phyloP scores from a whole-genome alignment of 2,797 vertebrate species.

The Spheniscus humboldti region DNA sequence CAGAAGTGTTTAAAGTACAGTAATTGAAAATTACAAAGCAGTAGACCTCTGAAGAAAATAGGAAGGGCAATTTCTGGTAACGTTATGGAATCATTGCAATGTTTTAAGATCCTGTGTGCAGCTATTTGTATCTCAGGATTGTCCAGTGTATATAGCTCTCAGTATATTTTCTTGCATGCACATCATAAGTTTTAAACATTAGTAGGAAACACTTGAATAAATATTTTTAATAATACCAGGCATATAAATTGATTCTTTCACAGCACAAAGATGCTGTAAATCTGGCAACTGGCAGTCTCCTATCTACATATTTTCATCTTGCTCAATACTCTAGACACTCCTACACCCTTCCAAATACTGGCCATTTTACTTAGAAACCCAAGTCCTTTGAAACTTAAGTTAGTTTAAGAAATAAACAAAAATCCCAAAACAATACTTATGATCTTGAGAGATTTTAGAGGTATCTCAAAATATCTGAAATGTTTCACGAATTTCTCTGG shows the following conservation, averaged over 20 bases:
- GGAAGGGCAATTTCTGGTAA: not conserved
- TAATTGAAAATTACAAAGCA: not conserved
- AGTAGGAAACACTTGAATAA: not conserved
- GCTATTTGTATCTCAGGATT: not conserved
- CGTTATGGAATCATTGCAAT: not conserved
- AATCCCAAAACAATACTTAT: not conserved
- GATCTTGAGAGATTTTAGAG: not conserved
- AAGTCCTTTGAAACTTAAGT: not conserved
- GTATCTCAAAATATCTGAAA: not conserved
- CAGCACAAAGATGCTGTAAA: not conserved
- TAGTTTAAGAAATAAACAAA: not conserved
- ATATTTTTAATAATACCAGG: not conserved
- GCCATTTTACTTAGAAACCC: not conserved
- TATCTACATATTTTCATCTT: not conserved
- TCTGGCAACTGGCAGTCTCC: not conserved
- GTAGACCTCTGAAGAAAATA: not conserved
- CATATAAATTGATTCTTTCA: not conserved
- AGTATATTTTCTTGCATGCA: not conserved
- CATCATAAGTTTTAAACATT: not conserved
- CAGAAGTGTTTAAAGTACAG: not conserved
- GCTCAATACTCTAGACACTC: not conserved
- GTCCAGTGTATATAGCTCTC: not conserved
- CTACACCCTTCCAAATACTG: not conserved
- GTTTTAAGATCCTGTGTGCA: not conserved
- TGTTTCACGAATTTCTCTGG: not conserved